Percentiles rank a stretch among this genome's conserved stretches.
phyloP scores from a whole-genome alignment of 2,888 invertebrate genomes.

The Ophion obscuratus region DNA sequence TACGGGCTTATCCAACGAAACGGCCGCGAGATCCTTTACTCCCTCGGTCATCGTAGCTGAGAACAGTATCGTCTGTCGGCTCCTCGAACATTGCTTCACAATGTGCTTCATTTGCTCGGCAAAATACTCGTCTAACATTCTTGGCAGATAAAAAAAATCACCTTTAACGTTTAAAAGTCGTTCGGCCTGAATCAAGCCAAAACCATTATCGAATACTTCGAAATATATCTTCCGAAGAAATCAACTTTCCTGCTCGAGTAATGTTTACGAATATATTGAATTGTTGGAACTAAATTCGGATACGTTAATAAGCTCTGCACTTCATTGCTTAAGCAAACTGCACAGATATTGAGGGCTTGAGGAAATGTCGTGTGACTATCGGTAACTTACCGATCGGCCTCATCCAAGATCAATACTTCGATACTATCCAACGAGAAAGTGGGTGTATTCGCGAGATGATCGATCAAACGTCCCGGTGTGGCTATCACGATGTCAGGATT shows the following conservation, averaged over 20 bases:
- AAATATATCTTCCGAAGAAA: neutral
- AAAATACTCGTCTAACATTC: constrained; percentile 99
- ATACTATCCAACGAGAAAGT: constrained; percentile 95
- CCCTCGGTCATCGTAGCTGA: constrained; percentile 99
- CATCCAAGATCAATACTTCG: constrained; percentile 93
- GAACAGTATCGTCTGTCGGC: constrained; percentile 98
- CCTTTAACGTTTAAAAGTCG: neutral
- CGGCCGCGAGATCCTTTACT: constrained; percentile 96
- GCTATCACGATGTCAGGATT: constrained; percentile 99
- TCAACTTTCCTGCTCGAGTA: neutral
- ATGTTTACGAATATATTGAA: neutral
- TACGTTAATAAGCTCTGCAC: no score
- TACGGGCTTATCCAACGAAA: constrained; percentile 96
- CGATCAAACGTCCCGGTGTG: constrained; percentile 98
- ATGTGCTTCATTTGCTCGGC: constrained; percentile 99
- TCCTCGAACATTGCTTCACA: constrained; percentile 95
- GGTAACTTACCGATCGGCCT: constrained; percentile 88
- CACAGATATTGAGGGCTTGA: neutral
- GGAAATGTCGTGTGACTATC: neutral
- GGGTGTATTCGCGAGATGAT: constrained; percentile 98
- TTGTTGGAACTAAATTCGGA: neutral
- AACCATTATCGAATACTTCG: neutral
- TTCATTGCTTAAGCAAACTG: no score
- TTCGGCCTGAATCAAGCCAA: neutral
- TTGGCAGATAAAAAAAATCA: constrained; percentile 76